Base-by-base conservation (phyloP, 2,113 vertebrate species). In the Hepsetus odoe region DNA sequence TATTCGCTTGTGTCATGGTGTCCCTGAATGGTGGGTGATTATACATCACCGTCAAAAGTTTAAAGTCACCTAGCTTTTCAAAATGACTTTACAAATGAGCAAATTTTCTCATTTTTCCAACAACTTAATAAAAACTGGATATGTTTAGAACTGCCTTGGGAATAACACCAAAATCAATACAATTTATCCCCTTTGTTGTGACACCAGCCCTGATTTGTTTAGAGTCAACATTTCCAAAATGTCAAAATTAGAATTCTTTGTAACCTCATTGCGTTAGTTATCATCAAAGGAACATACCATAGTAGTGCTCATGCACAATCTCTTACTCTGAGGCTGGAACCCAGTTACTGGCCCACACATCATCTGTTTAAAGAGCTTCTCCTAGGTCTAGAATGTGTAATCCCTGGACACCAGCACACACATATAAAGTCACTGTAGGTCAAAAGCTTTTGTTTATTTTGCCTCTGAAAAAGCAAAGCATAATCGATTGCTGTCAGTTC, bases 361-460 rank as follows among this genome's bases (percentile, higher is more conserved):
- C 51, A 56, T 40, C 22, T 73, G 26, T 61, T 44, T 22, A 55
- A 35, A 7, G 44, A 72, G 26, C 26, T 38, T 33, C 40, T 56
- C 14, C 4, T 11, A 71, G 49, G 49, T 38, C 20, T 55, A 67
- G 6, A 58, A 28, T 6, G 30, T 35, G 30, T 20, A 28, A 51
- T 20, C 59, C 46, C 16, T 22, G 20, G 40, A 30, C 26, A 44
- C 35, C 8, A 24, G 22, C 6, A 3, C 85, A 81, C 81, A 80
- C 79, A 87, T 83, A 88, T 85, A 62, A 81, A 87, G 82, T 87
- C 87, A 88, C 89, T 87, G 44, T 77, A 76, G 77, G 83, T 86
- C 84, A 88, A 81, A 82, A 68, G 72, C 61, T 80, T 83, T 67
- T 32, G 13, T 32, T 44, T 40, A 3, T 16, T 33, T 44, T 18